These are phyloP conservation scores for Diorhabda carinulata DNA, from an alignment of 1,140 invertebrate genomes.

Conservation along the genomic window DNA sequence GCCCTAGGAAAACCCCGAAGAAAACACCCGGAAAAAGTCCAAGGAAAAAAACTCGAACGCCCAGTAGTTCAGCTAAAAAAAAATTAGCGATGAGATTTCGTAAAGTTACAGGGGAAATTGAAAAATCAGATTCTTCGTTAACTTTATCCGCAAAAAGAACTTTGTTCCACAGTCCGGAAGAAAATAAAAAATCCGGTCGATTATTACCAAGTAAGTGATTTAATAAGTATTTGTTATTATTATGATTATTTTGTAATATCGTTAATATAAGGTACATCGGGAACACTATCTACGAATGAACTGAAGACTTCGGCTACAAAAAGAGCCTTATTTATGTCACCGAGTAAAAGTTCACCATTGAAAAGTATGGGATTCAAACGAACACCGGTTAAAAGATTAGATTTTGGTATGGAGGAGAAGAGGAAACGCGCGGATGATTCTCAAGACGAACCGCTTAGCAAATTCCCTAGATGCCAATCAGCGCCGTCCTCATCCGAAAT, in stretches of 20 bases:
- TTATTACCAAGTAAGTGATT: slow-evolving; percentile 41
- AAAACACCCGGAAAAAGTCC: slow-evolving; percentile 45
- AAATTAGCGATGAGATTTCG: slow-evolving; percentile 50
- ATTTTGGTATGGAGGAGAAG: slow-evolving; percentile 30
- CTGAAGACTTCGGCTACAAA: slow-evolving; percentile 51
- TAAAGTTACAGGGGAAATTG: slow-evolving; percentile 34
- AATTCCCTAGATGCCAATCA: slow-evolving; percentile 52
- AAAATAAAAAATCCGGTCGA: slow-evolving; percentile 36
- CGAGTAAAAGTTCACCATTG: slow-evolving; percentile 46
- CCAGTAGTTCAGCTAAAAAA: slow-evolving; percentile 51
- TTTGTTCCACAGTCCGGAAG: slow-evolving; percentile 61
- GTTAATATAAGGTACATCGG: slow-evolving; percentile 23
- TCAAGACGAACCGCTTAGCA: slow-evolving; percentile 48
- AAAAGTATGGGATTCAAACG: slow-evolving; percentile 35
- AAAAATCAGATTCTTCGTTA: slow-evolving; percentile 22
- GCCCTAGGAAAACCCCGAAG: slow-evolving; percentile 49
- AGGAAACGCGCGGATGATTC: slow-evolving; percentile 55
- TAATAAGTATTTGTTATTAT: neutral
- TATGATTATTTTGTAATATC: slow-evolving; percentile 6
- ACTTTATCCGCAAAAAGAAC: slow-evolving; percentile 53
- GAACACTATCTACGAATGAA: neutral
- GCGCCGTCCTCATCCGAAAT: slow-evolving; percentile 13
- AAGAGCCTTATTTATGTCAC: slow-evolving; percentile 57
- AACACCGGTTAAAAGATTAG: slow-evolving; percentile 24
- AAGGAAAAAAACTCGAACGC: slow-evolving; percentile 37